Percentiles rank a stretch among this genome's conserved stretches.
phyloP scores from a whole-genome alignment of 2,113 vertebrate genomes.

The Chaetops frenatus region DNA sequence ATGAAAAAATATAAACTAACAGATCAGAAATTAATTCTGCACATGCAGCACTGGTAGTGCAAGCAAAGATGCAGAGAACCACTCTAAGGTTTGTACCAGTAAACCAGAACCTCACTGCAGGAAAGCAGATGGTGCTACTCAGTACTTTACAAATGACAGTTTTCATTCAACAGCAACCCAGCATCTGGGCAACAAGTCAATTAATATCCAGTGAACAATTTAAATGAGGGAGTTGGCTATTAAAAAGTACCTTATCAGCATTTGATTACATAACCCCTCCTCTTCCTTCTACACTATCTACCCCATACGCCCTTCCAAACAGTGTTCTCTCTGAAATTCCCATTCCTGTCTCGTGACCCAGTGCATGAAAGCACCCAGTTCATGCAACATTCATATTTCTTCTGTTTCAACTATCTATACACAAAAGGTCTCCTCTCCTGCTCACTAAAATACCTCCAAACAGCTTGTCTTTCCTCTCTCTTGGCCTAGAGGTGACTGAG shows the following conservation, averaged over 20 bases:
- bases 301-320: not conserved
- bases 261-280: not conserved
- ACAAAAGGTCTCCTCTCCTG: not conserved
- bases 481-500: not conserved
- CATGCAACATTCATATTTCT: not conserved
- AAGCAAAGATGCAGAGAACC: not conserved
- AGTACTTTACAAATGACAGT: not conserved
- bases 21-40: not conserved
- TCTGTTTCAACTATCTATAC: not conserved
- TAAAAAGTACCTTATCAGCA: not conserved
- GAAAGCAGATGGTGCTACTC: not conserved
- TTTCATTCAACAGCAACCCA: not conserved
- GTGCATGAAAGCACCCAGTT: not conserved
- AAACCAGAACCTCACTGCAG: not conserved
- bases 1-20: slow-evolving; percentile 46
- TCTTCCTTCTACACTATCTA: not conserved
- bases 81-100: not conserved
- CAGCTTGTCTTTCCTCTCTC: not conserved
- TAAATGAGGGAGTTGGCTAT: not conserved
- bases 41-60: not conserved
- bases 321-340: not conserved
- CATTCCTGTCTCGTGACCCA: not conserved
- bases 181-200: not conserved
- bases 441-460: not conserved
- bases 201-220: not conserved